Evolutionary conservation across 2,888 invertebrate species (phyloP).

Genomic region (Chrysolina americana): DNA sequence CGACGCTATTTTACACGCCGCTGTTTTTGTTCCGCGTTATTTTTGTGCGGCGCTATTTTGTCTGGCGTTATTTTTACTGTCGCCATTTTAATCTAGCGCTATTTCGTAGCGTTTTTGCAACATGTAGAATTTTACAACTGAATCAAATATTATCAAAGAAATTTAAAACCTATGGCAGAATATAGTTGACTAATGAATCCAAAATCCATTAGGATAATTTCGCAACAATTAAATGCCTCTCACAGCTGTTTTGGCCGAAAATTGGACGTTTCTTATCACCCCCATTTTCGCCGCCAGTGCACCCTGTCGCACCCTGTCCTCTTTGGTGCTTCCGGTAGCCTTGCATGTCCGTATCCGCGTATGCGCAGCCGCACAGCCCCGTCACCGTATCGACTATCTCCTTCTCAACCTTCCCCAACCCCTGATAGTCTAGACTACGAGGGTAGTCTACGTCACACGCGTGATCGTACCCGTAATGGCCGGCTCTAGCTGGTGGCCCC

Average conservation of each 20-base stretch:
- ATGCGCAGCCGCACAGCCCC: slow-evolving; percentile 48
- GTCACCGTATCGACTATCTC: slow-evolving; percentile 28
- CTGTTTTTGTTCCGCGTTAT: too few relatives aligned
- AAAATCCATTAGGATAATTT: too few relatives aligned
- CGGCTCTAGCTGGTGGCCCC: slow-evolving; percentile 25
- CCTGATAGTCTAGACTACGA: slow-evolving; percentile 51
- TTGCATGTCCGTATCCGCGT: slow-evolving; percentile 63
- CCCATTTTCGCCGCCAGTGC: neutral
- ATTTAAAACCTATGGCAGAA: too few relatives aligned
- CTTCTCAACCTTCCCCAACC: slow-evolving; percentile 56
- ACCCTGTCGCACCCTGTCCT: slow-evolving; percentile 34
- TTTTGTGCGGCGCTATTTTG: too few relatives aligned
- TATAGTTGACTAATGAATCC: too few relatives aligned
- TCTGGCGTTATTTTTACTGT: too few relatives aligned
- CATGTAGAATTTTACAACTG: too few relatives aligned
- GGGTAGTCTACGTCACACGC: slow-evolving; percentile 53
- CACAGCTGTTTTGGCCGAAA: neutral
- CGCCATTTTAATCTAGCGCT: too few relatives aligned
- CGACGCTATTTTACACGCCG: too few relatives aligned
- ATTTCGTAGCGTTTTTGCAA: too few relatives aligned
- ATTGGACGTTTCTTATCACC: neutral
- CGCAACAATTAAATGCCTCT: too few relatives aligned
- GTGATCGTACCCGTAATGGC: slow-evolving; percentile 45
- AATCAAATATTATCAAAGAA: too few relatives aligned
- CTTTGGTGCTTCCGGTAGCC: slow-evolving; percentile 49